Conservation (phyloP, 2,113 vertebrate genomes). For the Hirundichthys speculiger region DNA sequence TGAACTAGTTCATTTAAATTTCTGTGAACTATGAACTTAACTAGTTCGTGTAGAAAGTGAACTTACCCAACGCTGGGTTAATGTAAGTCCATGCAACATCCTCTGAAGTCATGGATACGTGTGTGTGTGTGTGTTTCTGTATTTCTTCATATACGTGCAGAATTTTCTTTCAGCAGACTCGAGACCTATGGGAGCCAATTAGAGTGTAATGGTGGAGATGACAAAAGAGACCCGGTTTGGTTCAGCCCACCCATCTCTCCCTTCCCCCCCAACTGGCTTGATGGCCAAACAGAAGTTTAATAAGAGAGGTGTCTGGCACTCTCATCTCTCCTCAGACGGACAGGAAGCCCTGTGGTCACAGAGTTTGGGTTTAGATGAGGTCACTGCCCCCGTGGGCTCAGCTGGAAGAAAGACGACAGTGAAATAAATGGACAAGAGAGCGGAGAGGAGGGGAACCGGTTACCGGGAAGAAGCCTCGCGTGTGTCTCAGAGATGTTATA, state of each 20-base stretch:
- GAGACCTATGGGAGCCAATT: slow-evolving; percentile 75
- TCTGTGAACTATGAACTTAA: too few species aligned
- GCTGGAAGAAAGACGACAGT: slow-evolving; percentile 70
- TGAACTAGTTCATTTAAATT: too few species aligned
- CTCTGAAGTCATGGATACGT: background rate
- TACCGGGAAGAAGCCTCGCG: slow-evolving; percentile 45
- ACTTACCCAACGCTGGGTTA: too few species aligned
- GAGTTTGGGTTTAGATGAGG: slow-evolving; percentile 77
- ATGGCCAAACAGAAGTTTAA: slow-evolving; percentile 77
- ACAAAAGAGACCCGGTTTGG: slow-evolving; percentile 68
- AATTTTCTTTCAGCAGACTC: slow-evolving; percentile 30
- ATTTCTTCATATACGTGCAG: background rate
- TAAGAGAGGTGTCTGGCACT: slow-evolving; percentile 74
- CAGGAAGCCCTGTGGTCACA: slow-evolving; percentile 73
- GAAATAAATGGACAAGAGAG: slow-evolving; percentile 72
- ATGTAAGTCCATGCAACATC: background rate
- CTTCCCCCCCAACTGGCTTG: slow-evolving; percentile 45
- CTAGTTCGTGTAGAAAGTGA: too few species aligned
- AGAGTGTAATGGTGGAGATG: slow-evolving; percentile 69
- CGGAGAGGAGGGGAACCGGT: slow-evolving; percentile 47
- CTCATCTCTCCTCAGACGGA: slow-evolving; percentile 70
- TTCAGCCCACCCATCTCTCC: slow-evolving; percentile 57
- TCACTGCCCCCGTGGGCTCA: slow-evolving; percentile 75
- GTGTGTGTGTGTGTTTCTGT: background rate
- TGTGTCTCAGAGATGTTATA: slow-evolving; percentile 56